Evolutionary conservation across 2,888 invertebrate genomes (phyloP).

Genomic region (Palloptera scutellata): DNA sequence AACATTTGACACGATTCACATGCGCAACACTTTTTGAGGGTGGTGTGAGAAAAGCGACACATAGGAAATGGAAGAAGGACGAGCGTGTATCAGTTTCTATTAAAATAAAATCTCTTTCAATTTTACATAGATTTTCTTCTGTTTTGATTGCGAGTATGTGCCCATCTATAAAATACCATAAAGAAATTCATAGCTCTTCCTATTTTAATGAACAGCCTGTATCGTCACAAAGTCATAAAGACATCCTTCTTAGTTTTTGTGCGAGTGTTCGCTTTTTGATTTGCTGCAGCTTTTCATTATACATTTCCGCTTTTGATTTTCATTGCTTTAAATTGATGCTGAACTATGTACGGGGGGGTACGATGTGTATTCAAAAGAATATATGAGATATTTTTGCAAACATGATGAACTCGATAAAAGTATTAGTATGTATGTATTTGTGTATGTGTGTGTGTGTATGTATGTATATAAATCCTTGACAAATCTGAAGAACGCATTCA

Average conservation of each 20-base stretch:
- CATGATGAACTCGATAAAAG: too few species aligned
- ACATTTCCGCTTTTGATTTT: too few species aligned
- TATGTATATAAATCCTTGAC: conserved; percentile 23
- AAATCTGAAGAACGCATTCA: conserved; percentile 49
- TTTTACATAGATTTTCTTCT: too few species aligned
- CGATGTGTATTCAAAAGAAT: not conserved
- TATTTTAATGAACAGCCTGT: too few species aligned
- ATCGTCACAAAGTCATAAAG: not conserved
- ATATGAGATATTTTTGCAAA: too few species aligned
- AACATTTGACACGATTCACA: conserved; percentile 36
- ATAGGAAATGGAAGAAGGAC: conserved; percentile 6
- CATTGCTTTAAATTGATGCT: too few species aligned
- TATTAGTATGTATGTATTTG: not conserved
- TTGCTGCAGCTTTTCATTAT: not conserved
- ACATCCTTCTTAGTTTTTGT: not conserved
- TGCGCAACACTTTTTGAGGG: conserved; percentile 30
- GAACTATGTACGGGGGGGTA: not conserved
- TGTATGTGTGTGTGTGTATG: conserved; percentile 12
- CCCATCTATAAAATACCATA: too few species aligned
- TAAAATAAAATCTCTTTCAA: too few species aligned
- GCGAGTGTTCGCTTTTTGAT: not conserved
- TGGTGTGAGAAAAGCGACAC: conserved; percentile 30
- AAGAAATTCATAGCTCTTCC: too few species aligned
- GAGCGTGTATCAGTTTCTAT: not conserved
- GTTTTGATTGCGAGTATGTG: too few species aligned